Conservation (phyloP, 2,888 invertebrate species). For the Drosophila atroscutellata region DNA sequence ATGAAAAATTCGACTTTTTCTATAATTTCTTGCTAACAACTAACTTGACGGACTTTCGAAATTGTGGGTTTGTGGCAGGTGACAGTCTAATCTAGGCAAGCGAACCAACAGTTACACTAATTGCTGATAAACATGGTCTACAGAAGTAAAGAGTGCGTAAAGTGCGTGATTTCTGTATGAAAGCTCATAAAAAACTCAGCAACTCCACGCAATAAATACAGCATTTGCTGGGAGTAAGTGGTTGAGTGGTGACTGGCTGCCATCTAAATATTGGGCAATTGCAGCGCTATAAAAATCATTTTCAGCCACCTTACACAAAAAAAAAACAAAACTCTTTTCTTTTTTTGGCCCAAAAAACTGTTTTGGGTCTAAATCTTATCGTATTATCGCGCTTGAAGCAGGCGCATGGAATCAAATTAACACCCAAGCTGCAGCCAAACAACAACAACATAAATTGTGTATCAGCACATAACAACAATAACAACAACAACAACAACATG, state of each 20-base stretch:
- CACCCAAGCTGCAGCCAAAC: slow-evolving; percentile 51
- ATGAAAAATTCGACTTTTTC: slow-evolving; percentile 46
- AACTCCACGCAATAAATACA: slow-evolving; percentile 46
- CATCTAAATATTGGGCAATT: slow-evolving; percentile 41
- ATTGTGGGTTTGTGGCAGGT: slow-evolving; percentile 3
- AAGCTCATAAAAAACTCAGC: slow-evolving; percentile 61
- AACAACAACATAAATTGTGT: slow-evolving; percentile 17
- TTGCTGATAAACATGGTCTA: slow-evolving; percentile 29
- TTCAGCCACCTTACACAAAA: slow-evolving; percentile 38
- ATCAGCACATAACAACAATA: slow-evolving; percentile 6
- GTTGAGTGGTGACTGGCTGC: slow-evolving; percentile 14
- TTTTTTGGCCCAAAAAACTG: slow-evolving; percentile 3
- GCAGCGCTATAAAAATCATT: slow-evolving; percentile 62
- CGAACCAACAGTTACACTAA: slow-evolving; percentile 2
- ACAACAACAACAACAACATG: slow-evolving; percentile 10
- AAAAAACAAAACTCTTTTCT: neutral
- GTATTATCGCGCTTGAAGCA: slow-evolving; percentile 55
- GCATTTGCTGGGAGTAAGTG: slow-evolving; percentile 50
- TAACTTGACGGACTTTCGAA: slow-evolving; percentile 39
- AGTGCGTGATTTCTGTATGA: slow-evolving; percentile 48
- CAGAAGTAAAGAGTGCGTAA: slow-evolving; percentile 29
- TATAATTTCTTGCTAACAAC: slow-evolving; percentile 9
- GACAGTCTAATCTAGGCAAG: slow-evolving; percentile 17
- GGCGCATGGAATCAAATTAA: slow-evolving; percentile 74
- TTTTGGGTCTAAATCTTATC: slow-evolving; percentile 66